Evolutionary conservation across 2,888 invertebrate genomes (phyloP), one percentile per base, ranked within the genome.

Genomic region (Cremastinae sp.): DNA sequence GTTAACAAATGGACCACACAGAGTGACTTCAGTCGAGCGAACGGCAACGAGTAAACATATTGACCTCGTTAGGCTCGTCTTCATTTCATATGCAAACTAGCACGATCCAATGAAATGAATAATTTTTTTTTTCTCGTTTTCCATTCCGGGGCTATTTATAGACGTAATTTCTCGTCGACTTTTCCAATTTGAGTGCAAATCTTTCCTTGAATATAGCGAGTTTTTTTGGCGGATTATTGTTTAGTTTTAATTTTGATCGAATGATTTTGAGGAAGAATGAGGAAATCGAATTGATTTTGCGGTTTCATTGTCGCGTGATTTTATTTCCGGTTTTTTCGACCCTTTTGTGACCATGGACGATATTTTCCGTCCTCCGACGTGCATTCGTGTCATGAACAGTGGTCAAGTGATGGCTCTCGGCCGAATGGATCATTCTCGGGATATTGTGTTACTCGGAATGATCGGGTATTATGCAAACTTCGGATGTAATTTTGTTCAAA

Each of bases 51-150:
- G 56, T 47, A 68, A 68, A 75, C 72, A 68, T 49, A 37, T 49
- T 66, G 75, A 75, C 75, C 75, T 68, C 72, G 51, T 75, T 75
- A 22, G 72, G 9, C 47, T 58, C 45, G 61, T 72, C 56, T 75
- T 71, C 47, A 28, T 62, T 71, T 62, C 41, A 20, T 51, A 66
- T 37, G 37, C 68, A 45, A 72, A 68, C 58, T 20, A n/a, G 59
- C 47, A 58, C 68, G 68, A 68, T 58, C 14, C 68, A 47, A 58
- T 71, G 64, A 69, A 69, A 74, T 49, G 62, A 47, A 61, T 45
- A 61, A 59, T 37, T 41, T 45, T 65, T 56, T 45, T 22, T 51
- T 58, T 56, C 53, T 55, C 18, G 47, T 56, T n/a, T 5, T 53
- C 12, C 2, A 12, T 14, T 8, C 43, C 20, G n/a, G 5, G 49